phyloP scores from a whole-genome alignment of 2,888 invertebrate species.

The Lasius fuliginosus region DNA sequence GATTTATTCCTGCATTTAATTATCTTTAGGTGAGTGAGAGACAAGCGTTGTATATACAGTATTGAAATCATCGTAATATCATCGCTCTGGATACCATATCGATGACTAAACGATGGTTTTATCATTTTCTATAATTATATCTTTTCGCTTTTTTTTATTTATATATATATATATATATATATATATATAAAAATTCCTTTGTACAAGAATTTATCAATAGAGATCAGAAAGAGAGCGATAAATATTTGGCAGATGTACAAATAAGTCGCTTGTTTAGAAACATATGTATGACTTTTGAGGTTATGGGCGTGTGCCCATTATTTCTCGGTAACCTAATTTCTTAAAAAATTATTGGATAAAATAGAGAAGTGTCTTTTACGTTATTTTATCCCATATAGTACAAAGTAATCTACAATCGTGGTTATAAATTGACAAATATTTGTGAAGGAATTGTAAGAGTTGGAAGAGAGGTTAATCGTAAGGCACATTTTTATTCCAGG shows the following conservation, averaged over 20 bases:
- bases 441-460: background rate
- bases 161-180: background rate
- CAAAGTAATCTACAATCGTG: background rate
- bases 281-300: slow-evolving; percentile 62
- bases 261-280: background rate
- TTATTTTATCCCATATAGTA: background rate
- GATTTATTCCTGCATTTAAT: background rate
- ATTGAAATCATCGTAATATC: background rate
- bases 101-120: background rate
- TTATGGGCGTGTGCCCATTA: slow-evolving; percentile 71
- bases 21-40: slow-evolving; percentile 1
- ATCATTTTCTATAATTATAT: background rate
- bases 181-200: background rate
- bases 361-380: background rate
- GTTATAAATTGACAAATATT: background rate
- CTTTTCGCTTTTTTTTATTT: background rate
- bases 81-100: background rate
- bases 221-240: background rate
- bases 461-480: background rate
- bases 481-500: slow-evolving; percentile 65
- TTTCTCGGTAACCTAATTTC: background rate
- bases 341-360: background rate
- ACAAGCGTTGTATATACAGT: background rate
- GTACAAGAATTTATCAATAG: background rate
- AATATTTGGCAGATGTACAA: background rate